Evolutionary conservation across 2,113 vertebrate species (phyloP), one percentile per base, ranked within the genome.

Genomic region (Rynchops niger): DNA sequence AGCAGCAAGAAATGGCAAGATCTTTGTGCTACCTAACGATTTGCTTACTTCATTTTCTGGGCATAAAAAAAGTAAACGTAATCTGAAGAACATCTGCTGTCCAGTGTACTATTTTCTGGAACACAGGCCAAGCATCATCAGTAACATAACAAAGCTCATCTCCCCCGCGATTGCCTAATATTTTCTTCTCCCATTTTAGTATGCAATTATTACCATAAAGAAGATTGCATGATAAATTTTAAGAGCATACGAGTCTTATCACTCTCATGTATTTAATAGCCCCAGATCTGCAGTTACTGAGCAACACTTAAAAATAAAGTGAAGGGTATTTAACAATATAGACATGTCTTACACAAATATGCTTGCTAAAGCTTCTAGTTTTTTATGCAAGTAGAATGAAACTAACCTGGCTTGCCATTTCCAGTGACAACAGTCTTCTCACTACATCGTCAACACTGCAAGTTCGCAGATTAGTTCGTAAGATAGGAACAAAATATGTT

Each of bases 371-470:
- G 30, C 47, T 27, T 42, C 14, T 2, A 36, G n/a, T 53, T 65
- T 53, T 82, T 32, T 38, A 56, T 13, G 15, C 53, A 73, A 32
- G 26, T 7, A 89, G 62, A 76, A 58, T 12, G 32, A 29, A 11
- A 98, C 99, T 98, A 94, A 99, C 99, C 97, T 99, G 98, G 93
- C 82, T 98, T 22, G 99, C 99, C 96, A 99, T 98, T 96, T 99
- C 99, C 98, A 99, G 88, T 8, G 99, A 99, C 82, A 99, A 90
- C n/a, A 99, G 86, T 78, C 98, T 98, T 97, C 95, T 99, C 83
- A 99, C 99, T 11, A 99, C 52, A 86, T 99, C 99, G 26, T 99
- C 99, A 49, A 98, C 97, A 17, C 99, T 99, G 95, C 86, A 96
- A 90, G 47, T 86, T 13, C 30, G 72, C 3, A 94, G 61, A 77